Conservation (phyloP, 2,888 invertebrate species). For the Rhorus exstirpatorius region DNA sequence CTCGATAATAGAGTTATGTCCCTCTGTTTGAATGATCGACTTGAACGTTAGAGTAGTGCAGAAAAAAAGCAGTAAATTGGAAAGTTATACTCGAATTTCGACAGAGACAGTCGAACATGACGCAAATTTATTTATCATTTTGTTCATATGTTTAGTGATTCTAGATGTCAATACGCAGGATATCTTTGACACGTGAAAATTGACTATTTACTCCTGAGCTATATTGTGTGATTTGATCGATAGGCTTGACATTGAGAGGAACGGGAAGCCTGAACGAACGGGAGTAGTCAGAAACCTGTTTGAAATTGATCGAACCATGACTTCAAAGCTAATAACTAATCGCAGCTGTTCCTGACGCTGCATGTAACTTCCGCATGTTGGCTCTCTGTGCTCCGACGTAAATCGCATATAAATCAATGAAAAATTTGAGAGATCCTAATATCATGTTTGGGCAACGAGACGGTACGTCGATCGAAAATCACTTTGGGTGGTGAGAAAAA, state of each 20-base stretch:
- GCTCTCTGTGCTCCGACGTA: conserved; percentile 42
- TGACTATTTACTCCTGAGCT: conserved; percentile 71
- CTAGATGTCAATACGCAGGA: conserved; percentile 67
- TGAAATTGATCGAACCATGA: conserved; percentile 35
- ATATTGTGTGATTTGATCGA: conserved; percentile 78
- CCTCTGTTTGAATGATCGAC: not conserved
- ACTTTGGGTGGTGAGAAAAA: too few species aligned
- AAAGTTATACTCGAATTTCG: too few species aligned
- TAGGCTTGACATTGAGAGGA: conserved; percentile 55
- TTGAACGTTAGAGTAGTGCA: too few species aligned
- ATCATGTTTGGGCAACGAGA: too few species aligned
- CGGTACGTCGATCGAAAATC: too few species aligned
- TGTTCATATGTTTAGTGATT: conserved; percentile 76
- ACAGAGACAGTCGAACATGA: too few species aligned
- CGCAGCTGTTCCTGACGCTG: conserved; percentile 70
- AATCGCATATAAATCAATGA: conserved; percentile 15
- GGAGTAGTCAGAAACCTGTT: conserved; percentile 69
- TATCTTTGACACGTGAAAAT: conserved; percentile 65
- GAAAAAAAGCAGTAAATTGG: too few species aligned
- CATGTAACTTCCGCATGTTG: conserved; percentile 73
- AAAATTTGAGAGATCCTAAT: not conserved
- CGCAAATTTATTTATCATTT: too few species aligned
- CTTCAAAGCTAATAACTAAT: conserved; percentile 74
- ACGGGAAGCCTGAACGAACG: conserved; percentile 46
- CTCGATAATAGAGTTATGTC: not conserved